Conservation (phyloP, 2,888 invertebrate species). For the Leptinotarsa peninsularis region DNA sequence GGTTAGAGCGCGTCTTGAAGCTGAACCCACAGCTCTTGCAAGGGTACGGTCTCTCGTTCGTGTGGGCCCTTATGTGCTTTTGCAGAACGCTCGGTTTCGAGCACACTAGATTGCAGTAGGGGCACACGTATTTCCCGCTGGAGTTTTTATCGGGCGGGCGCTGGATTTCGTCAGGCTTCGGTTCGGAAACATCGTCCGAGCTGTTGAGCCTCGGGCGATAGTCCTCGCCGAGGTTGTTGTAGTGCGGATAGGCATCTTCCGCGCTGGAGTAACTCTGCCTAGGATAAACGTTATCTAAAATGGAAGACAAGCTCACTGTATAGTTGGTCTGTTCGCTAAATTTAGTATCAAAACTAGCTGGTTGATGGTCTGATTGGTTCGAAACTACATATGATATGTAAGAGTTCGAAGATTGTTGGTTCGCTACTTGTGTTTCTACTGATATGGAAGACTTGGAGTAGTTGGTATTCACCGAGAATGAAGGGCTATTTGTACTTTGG, state of each 20-base stretch:
- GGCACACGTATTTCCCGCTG: conserved; percentile 83
- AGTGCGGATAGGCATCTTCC: conserved; percentile 5
- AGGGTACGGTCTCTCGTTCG: conserved; percentile 92
- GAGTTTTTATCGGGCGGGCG: conserved; percentile 54
- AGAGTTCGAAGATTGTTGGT: conserved; percentile 58
- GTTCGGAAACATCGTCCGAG: conserved; percentile 18
- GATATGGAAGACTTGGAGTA: conserved; percentile 65
- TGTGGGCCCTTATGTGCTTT: conserved; percentile 94
- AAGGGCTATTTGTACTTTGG: conserved; percentile 62
- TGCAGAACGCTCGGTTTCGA: conserved; percentile 93
- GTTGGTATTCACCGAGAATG: conserved; percentile 48
- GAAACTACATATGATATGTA: conserved; percentile 64
- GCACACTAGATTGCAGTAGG: conserved; percentile 89
- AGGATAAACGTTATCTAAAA: conserved; percentile 58
- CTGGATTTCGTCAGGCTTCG: conserved; percentile 29
- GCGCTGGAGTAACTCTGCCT: conserved; percentile 41
- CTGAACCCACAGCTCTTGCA: conserved; percentile 91
- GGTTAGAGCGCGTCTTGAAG: conserved; percentile 93
- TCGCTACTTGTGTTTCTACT: conserved; percentile 58
- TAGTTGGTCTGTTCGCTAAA: conserved; percentile 56
- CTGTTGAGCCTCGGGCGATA: conserved; percentile 22
- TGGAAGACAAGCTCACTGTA: conserved; percentile 60
- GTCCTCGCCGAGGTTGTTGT: conserved; percentile 29
- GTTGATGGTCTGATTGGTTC: conserved; percentile 52
- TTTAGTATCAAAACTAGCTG: conserved; percentile 61